A percentile compares a stretch with the other conserved stretches of the same genome.
Evolutionary conservation across 1,140 invertebrate species (phyloP).

Genomic region (Philaenus spumarius): DNA sequence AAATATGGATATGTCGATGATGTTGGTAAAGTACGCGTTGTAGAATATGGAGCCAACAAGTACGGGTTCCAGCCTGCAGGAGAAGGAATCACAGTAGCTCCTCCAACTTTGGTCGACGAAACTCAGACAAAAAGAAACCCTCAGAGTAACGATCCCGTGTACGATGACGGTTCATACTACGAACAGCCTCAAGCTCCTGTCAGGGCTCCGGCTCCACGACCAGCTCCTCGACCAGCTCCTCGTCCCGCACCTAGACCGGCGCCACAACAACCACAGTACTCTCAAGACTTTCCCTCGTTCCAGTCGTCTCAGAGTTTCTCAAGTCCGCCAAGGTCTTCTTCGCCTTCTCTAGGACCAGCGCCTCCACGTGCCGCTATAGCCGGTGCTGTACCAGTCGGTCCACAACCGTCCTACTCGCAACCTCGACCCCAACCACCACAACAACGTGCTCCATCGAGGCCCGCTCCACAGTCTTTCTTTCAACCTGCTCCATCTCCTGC

Average conservation of each 20-base stretch:
- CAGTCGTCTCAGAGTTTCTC: conserved; percentile 14
- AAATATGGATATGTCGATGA: conserved; percentile 85
- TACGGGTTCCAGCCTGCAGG: conserved; percentile 79
- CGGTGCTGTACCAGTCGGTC: conserved; percentile 15
- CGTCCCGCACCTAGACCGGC: conserved; percentile 31
- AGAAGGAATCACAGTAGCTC: conserved; percentile 77
- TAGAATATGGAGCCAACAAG: conserved; percentile 83
- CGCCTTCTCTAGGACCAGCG: conserved; percentile 14
- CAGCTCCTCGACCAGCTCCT: conserved; percentile 31
- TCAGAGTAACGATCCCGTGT: not conserved
- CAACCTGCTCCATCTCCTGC: conserved; percentile 28
- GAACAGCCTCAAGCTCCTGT: conserved; percentile 30
- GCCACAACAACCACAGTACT: conserved; percentile 16
- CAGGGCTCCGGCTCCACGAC: conserved; percentile 37
- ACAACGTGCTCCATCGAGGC: conserved; percentile 5
- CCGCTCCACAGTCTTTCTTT: conserved; percentile 4
- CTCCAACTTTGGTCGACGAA: conserved; percentile 69
- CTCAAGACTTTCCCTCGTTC: conserved; percentile 5
- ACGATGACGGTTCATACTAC: conserved; percentile 32
- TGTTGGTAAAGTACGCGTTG: conserved; percentile 67
- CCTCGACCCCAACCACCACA: conserved; percentile 9
- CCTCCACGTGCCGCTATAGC: conserved; percentile 19
- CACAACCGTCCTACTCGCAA: conserved; percentile 22
- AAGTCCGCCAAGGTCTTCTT: conserved; percentile 11
- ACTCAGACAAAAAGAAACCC: conserved; percentile 28